phyloP scores from a whole-genome alignment of 2,888 invertebrate genomes.

The Chrysotoxum bicinctum region DNA sequence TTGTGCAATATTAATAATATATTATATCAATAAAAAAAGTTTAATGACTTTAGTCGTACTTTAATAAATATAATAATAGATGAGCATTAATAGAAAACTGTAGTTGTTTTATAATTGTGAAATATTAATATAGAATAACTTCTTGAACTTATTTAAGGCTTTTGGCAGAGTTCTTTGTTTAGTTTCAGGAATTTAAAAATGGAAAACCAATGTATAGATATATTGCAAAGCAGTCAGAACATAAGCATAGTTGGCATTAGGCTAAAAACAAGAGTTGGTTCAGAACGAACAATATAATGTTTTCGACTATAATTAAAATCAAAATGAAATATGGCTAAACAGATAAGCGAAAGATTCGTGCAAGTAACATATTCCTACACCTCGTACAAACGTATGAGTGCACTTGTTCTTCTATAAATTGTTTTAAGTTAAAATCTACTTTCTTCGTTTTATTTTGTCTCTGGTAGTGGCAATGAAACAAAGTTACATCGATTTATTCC shows the following conservation, averaged over 20 bases:
- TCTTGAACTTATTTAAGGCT: conserved; percentile 74
- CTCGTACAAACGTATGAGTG: too few species aligned
- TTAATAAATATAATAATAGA: background rate
- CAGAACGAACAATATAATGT: conserved; percentile 65
- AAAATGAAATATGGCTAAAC: conserved; percentile 75
- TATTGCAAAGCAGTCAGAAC: conserved; percentile 84
- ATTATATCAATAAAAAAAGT: too few species aligned
- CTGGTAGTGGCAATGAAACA: too few species aligned
- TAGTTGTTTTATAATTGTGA: background rate
- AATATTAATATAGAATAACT: background rate
- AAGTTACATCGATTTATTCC: too few species aligned
- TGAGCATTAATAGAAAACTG: background rate
- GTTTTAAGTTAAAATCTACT: too few species aligned
- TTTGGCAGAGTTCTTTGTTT: conserved; percentile 74
- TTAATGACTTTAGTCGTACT: too few species aligned
- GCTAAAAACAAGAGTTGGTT: background rate
- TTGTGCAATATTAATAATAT: too few species aligned
- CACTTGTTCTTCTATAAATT: too few species aligned
- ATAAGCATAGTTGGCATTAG: conserved; percentile 72
- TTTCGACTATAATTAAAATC: conserved; percentile 75
- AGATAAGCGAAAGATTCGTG: conserved; percentile 77
- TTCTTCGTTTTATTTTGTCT: too few species aligned
- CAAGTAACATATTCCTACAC: too few species aligned
- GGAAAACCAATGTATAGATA: conserved; percentile 84
- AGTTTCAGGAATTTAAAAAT: conserved; percentile 77